A percentile compares a stretch with the other conserved stretches of the same genome.
Conservation (phyloP, 1,140 invertebrate species). For the Ips nitidus region DNA sequence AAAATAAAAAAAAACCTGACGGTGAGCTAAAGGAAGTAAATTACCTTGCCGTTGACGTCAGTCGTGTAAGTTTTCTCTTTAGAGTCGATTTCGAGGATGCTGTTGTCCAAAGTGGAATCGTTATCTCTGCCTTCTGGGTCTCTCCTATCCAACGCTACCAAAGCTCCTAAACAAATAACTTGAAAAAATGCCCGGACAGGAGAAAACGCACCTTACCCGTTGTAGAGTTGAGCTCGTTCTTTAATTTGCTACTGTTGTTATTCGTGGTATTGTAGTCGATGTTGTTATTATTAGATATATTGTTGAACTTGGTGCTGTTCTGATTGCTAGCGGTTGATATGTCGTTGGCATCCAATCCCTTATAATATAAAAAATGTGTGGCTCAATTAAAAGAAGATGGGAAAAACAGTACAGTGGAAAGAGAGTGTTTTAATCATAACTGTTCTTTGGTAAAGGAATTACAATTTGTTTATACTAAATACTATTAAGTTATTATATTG, state of each 20-base stretch:
- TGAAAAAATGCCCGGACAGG: background rate
- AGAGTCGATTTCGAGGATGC: constrained; percentile 71
- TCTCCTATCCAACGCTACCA: constrained; percentile 55
- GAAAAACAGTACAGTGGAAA: no score
- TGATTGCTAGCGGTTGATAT: constrained; percentile 23
- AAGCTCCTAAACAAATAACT: constrained; percentile 17
- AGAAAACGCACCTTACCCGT: constrained; percentile 17
- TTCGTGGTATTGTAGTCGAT: constrained; percentile 22
- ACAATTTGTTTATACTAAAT: no score
- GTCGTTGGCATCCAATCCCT: constrained; percentile 37
- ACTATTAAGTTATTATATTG: no score
- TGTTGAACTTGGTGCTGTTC: constrained; percentile 23
- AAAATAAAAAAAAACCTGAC: no score
- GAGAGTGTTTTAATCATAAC: no score
- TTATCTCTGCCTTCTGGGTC: constrained; percentile 79
- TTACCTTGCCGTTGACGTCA: constrained; percentile 76
- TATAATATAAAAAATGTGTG: constrained; percentile 6
- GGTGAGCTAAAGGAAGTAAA: background rate
- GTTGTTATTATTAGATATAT: constrained; percentile 39
- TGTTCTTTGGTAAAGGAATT: no score
- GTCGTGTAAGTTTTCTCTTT: constrained; percentile 78
- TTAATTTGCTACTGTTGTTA: constrained; percentile 30
- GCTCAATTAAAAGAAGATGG: no score
- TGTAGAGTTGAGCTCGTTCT: constrained; percentile 52
- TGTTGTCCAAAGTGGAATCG: constrained; percentile 61